phyloP scores from a whole-genome alignment of 2,113 vertebrate species.

The Malurus melanocephalus region DNA sequence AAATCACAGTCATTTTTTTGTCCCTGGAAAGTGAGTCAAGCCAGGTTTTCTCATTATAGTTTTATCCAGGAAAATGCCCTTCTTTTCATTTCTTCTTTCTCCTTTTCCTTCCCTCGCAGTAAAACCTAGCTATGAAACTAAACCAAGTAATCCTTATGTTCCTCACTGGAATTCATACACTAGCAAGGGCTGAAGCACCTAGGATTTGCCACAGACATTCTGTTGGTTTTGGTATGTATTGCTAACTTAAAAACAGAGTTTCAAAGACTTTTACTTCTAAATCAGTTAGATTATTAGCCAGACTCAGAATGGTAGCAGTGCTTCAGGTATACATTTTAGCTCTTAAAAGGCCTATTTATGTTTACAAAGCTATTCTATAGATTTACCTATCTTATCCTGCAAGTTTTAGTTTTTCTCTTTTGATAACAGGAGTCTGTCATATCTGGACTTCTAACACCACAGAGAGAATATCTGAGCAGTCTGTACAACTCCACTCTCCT shows the following conservation, averaged over 20 bases:
- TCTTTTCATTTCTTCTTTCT: neutral
- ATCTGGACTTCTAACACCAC: neutral
- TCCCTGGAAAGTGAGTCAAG: conserved; percentile 12
- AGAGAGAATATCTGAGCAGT: conserved; percentile 43
- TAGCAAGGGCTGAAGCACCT: neutral
- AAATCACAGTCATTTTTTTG: neutral
- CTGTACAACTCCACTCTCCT: conserved; percentile 5
- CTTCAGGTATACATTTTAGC: neutral
- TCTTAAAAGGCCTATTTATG: neutral
- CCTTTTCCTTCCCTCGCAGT: neutral
- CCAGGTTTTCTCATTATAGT: neutral
- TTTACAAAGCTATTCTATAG: conserved; percentile 21
- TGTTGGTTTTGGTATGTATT: neutral
- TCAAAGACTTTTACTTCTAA: neutral
- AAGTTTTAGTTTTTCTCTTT: conserved; percentile 13
- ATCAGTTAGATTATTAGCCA: neutral
- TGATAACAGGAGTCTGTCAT: neutral
- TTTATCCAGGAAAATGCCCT: conserved; percentile 1
- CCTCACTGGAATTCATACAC: neutral
- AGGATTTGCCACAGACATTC: neutral
- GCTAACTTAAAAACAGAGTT: neutral
- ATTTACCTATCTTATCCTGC: neutral
- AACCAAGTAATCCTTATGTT: neutral
- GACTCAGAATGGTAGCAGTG: neutral
- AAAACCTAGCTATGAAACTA: conserved; percentile 11